A percentile compares a stretch with the other conserved stretches of the same genome.
Evolutionary conservation across 1,140 invertebrate species (phyloP).

Genomic region (Bradysia coprophila): DNA sequence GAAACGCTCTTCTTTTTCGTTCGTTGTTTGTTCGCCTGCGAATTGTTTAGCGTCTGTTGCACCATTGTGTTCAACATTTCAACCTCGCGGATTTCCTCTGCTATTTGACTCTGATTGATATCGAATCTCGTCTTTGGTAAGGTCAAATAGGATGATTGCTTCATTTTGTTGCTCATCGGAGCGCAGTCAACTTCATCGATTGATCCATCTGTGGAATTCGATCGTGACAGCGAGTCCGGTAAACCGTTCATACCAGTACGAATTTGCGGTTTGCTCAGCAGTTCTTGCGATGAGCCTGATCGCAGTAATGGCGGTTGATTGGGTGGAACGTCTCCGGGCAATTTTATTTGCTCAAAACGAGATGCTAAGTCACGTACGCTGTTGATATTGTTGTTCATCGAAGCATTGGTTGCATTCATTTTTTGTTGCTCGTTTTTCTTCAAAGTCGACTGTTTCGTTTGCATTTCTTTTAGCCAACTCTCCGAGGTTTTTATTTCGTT

Average conservation of each 20-base stretch:
- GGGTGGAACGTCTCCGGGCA: conserved; percentile 9
- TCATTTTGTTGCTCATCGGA: conserved; percentile 11
- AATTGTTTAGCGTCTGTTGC: conserved; percentile 23
- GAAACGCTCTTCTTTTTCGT: conserved; percentile 84
- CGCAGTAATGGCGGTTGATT: conserved; percentile 8
- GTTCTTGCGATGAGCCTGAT: conserved; percentile 18
- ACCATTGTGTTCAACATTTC: conserved; percentile 30
- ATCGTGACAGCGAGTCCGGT: not conserved
- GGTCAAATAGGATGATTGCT: not conserved
- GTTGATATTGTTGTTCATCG: conserved; percentile 13
- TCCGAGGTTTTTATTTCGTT: conserved; percentile 27
- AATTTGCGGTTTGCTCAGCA: conserved; percentile 9
- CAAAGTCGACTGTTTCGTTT: conserved; percentile 53
- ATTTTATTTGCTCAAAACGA: conserved; percentile 52
- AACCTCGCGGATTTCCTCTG: conserved; percentile 31
- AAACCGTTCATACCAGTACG: conserved; percentile 22
- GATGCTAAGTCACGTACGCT: conserved; percentile 57
- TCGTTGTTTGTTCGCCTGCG: conserved; percentile 23
- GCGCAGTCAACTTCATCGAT: conserved; percentile 20
- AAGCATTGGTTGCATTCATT: conserved; percentile 8
- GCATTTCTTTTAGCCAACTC: conserved; percentile 56
- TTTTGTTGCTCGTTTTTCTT: conserved; percentile 28
- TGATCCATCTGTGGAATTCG: conserved; percentile 4
- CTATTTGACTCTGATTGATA: conserved; percentile 23
- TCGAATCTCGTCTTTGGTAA: conserved; percentile 17